Evolutionary conservation across 2,797 vertebrate genomes (phyloP).

Genomic region (Lophura swinhoii): DNA sequence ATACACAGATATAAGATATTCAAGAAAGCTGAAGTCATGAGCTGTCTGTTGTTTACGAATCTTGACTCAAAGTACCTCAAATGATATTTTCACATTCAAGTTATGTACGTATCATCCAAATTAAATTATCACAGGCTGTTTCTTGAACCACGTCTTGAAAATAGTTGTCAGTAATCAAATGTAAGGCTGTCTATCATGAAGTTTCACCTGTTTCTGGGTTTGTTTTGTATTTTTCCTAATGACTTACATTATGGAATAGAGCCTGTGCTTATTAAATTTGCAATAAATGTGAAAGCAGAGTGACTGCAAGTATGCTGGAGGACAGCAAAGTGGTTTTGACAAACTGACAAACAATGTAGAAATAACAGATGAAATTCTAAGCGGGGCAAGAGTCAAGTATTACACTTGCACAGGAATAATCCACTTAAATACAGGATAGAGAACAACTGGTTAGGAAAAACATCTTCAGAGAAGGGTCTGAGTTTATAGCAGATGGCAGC

Average conservation of each 20-base stretch:
- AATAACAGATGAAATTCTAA: background rate
- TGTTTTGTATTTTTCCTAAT: background rate
- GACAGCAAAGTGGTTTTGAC: background rate
- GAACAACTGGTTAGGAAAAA: conserved; percentile 25
- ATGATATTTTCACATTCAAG: background rate
- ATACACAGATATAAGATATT: background rate
- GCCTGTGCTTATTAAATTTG: background rate
- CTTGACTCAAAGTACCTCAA: background rate
- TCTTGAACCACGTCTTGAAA: background rate
- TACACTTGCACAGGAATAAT: conserved; percentile 10
- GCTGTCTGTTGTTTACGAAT: background rate
- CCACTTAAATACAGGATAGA: background rate
- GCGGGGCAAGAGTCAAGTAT: background rate
- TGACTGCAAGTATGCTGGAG: background rate
- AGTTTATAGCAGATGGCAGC: conserved; percentile 26
- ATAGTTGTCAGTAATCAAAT: background rate
- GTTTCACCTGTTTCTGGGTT: background rate
- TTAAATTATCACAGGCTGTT: background rate
- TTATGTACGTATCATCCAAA: background rate
- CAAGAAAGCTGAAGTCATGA: background rate
- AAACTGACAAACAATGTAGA: background rate
- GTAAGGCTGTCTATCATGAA: background rate
- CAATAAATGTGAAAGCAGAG: background rate
- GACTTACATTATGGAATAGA: background rate
- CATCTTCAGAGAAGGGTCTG: background rate